Base-by-base conservation (phyloP, 2,797 vertebrate genomes). In the Emys orbicularis region DNA sequence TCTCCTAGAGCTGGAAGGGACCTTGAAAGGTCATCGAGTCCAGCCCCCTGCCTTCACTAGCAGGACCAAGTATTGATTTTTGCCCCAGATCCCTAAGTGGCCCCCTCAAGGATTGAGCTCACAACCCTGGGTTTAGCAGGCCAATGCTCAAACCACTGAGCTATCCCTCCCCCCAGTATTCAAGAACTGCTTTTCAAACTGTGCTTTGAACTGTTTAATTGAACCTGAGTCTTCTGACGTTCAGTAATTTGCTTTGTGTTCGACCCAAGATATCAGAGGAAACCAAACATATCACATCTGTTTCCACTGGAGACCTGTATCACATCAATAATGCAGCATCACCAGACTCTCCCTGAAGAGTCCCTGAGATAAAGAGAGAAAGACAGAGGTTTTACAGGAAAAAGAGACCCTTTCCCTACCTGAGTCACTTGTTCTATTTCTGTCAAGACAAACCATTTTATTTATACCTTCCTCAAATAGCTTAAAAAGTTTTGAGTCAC, bases 281-380 rank as follows among this genome's bases (percentile, higher is more conserved):
- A 97, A 97, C 87, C 94, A 96, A 97, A 96, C 90, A 97, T 80
- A 95, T 83, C 90, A 93, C 95, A 95, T 97, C 96, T 98, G 96
- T 96, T 98, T 97, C 87, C 94, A 95, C 86, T 86, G 91, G 94
- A 97, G 94, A 97, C 94, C 92, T 96, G 92, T 93, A 93, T 93
- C 85, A 68, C 92, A 92, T 97, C 95, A 97, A 96, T 96, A 97
- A 98, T 93, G 90, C 79, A 95, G 94, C 81, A 96, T 95, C 91
- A 87, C 57, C 92, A 94, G 90, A 56, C 47, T 94, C 92, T 95
- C 87, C 86, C 87, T 87, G 79, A 94, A 96, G 89, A 54, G 79
- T 89, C 96, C 65, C 88, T 77, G 56, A 94, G 77, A 82, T 93
- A 89, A 27, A 88, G 54, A 91, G 82, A 87, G 52, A 96, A 54